These are phyloP conservation scores for Nesidiocoris tenuis DNA, from an alignment of 2,888 invertebrate genomes.

Conservation along the genomic window DNA sequence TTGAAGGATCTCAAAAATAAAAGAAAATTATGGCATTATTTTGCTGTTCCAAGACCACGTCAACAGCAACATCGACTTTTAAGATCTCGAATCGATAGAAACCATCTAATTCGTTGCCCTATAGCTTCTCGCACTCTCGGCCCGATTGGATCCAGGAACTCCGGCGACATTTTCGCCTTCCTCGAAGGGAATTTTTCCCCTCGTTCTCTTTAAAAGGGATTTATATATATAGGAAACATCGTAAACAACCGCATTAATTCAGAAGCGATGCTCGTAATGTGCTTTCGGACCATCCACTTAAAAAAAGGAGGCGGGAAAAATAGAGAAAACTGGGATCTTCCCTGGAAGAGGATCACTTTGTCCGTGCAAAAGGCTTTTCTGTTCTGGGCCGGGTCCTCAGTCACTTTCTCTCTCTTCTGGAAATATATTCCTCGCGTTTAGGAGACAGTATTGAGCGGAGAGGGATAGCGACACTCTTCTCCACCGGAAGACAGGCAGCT, in stretches of 20 bases:
- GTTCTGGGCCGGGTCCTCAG: neutral
- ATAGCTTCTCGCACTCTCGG: too few relatives aligned
- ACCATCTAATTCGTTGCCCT: too few relatives aligned
- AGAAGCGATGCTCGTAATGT: conserved; percentile 17
- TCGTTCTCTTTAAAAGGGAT: neutral
- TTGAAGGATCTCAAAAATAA: neutral
- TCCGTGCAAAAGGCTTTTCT: neutral
- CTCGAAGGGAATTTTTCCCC: neutral
- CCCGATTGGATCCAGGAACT: neutral
- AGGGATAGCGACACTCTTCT: conserved; percentile 33
- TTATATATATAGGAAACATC: neutral
- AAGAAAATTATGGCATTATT: neutral
- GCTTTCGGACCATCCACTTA: conserved; percentile 23
- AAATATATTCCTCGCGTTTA: conserved; percentile 40
- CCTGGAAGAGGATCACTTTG: conserved; percentile 6
- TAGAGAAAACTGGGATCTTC: neutral
- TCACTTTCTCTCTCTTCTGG: neutral
- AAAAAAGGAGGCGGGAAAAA: conserved; percentile 1
- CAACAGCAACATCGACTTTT: too few relatives aligned
- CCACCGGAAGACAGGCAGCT: conserved; percentile 4
- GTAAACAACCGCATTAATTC: conserved; percentile 25
- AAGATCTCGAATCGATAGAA: too few relatives aligned
- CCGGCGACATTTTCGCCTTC: conserved; percentile 10
- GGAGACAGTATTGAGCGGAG: conserved; percentile 32
- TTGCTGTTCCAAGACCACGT: neutral